Evolutionary conservation across 2,797 vertebrate genomes (phyloP), one percentile per base, ranked within the genome.

Genomic region (Bovichtus diacanthus): DNA sequence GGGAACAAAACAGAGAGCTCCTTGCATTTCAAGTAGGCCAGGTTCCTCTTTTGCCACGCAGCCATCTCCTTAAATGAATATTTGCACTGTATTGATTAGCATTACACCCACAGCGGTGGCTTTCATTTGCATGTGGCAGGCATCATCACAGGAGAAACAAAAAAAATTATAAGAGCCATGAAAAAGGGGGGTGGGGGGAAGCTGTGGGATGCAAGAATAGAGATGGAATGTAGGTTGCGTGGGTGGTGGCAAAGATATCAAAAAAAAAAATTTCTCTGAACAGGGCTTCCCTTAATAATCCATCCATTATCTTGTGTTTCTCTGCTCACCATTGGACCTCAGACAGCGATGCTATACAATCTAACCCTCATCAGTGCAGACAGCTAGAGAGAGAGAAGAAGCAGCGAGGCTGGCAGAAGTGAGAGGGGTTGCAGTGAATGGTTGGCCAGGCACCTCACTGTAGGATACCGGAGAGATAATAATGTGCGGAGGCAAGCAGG

Each of bases 401-500:
- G 91, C 87, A 85, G 88, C 41, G 81, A 88, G 85, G 90, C 92
- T 94, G 90, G 90, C 89, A 91, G 86, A 90, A 93, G 80, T 85
- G 69, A 86, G 78, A 88, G 83, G 85, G 85, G 86, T 82, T 88
- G 85, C 78, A 31, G 87, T 93, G 94, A 93, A 95, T 88, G 92
- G 89, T 93, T 93, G 90, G 91, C 91, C 76, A 49, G 90, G 87
- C 88, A 91, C 90, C 85, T 92, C 92, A 74, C 92, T 93, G 93
- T 92, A 90, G 92, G 92, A 90, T 90, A 92, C 91, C 91, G 90
- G 86, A 88, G 86, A 93, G 91, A 94, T 95, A 94, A 95, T 95
- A 94, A 95, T 92, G 94, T 93, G 92, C 83, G 92, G 88, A 93
- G 90, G 87, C 88, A 87, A 90, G 91, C 88, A 89, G 90, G 86